A percentile compares a stretch with the other conserved stretches of the same genome.
phyloP scores from a whole-genome alignment of 2,888 invertebrate species.

The Psylliodes chrysocephalus region DNA sequence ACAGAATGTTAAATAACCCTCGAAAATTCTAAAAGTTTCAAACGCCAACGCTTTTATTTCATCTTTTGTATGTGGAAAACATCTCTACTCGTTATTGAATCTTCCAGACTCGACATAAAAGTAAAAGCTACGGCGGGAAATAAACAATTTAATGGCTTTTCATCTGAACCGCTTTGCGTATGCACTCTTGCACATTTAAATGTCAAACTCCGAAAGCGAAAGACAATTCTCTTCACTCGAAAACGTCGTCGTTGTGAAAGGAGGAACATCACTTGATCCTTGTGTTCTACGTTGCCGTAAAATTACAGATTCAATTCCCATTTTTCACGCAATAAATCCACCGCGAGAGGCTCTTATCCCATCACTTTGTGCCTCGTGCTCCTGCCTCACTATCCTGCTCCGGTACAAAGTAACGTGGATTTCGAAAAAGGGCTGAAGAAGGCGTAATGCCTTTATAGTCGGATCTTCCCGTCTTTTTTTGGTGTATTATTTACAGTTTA shows the following conservation, averaged over 20 bases:
- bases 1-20: too few species aligned
- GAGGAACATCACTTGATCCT: conserved; percentile 31
- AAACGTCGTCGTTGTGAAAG: neutral
- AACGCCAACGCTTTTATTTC: neutral
- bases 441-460: neutral
- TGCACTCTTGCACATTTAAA: conserved; percentile 29
- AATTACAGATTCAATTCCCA: conserved; percentile 32
- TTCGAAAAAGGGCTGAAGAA: too few species aligned
- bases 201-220: conserved; percentile 23
- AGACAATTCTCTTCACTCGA: conserved; percentile 29
- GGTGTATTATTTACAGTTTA: too few species aligned
- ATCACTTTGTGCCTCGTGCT: conserved; percentile 25
- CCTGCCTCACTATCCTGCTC: conserved; percentile 9
- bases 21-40: neutral
- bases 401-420: neutral
- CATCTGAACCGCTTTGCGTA: conserved; percentile 15
- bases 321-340: conserved; percentile 37
- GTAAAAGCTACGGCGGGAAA: conserved; percentile 12
- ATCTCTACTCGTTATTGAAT: neutral
- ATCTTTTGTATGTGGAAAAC: neutral
- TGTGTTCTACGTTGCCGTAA: conserved; percentile 19
- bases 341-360: conserved; percentile 30
- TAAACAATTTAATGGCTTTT: conserved; percentile 32
- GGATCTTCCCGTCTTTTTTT: too few species aligned
- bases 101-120: conserved; percentile 5